Base-by-base conservation (phyloP, 2,888 invertebrate species). In the Neoscelio sp. region DNA sequence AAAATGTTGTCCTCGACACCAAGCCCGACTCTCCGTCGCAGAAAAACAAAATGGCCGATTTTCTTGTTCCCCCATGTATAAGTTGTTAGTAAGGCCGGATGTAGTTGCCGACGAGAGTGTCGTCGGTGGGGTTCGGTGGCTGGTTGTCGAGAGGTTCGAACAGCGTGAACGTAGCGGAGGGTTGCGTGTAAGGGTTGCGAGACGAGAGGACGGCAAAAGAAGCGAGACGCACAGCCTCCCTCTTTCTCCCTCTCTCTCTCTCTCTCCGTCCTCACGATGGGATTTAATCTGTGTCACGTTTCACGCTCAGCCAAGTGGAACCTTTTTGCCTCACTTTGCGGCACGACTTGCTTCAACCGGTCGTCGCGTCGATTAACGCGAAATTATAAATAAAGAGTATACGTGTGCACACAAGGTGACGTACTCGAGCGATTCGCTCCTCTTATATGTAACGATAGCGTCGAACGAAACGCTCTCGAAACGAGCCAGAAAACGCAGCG, bases 271-370 rank as follows among this genome's bases (percentile, higher is more conserved):
- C 71, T 71, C 58, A 89, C 90, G 91, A 91, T 91, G 90, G 91
- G 91, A 92, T 92, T 92, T 92, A 92, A 92, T 92, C 92, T 92
- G 91, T 91, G 92, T 92, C 90, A 91, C 90, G 91, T 91, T 92
- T 91, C 90, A 90, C 90, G 92, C 92, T 92, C 88, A 89, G 90
- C 90, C 89, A 89, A 91, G 91, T 91, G 89, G 90, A 91, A 91
- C 90, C 90, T 90, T 91, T 91, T 90, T 90, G 89, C 90, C 90
- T 89, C 89, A 89, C 88, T 89, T 89, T 89, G 88, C 88, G 89
- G 89, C 88, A 86, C 85, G 86, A 86, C 86, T 87, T 87, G 87
- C 88, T 88, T 91, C 90, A 91, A 89, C 90, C 87, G 87, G 87
- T 89, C 87, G 88, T 90, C 89, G 87, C 89, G 91, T 89, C 90